A percentile compares a stretch with the other conserved stretches of the same genome.
These are phyloP conservation scores for Setophaga kirtlandii DNA, from an alignment of 2,113 vertebrate genomes.

Conservation along the genomic window DNA sequence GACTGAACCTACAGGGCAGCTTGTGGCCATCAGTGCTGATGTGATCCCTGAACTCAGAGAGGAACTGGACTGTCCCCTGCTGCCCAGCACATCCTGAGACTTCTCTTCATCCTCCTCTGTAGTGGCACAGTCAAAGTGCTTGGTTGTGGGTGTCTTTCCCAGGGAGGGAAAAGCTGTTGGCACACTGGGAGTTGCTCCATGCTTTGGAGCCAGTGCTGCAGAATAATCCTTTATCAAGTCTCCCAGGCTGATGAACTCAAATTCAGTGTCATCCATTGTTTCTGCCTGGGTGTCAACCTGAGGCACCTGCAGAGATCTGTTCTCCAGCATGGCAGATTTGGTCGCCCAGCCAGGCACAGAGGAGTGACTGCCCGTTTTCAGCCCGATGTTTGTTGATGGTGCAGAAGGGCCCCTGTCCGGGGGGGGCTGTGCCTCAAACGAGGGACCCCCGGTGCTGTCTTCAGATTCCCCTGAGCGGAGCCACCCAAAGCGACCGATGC, in stretches of 20 bases:
- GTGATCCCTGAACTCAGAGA: background rate
- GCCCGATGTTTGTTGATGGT: background rate
- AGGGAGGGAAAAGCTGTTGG: background rate
- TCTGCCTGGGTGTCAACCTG: constrained; percentile 52
- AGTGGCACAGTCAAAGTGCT: constrained; percentile 28
- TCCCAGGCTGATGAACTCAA: background rate
- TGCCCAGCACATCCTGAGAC: background rate
- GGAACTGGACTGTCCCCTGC: constrained; percentile 36
- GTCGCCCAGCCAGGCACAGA: background rate
- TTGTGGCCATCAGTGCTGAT: background rate
- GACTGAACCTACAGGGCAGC: constrained; percentile 33
- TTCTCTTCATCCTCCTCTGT: constrained; percentile 62
- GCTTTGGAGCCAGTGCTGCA: background rate
- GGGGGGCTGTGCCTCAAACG: accelerated
- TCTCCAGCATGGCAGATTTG: background rate
- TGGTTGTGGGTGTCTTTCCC: background rate
- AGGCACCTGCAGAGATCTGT: background rate
- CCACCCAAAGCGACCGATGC: accelerated
- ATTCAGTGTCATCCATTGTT: background rate
- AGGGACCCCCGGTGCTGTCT: background rate
- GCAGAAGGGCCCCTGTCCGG: accelerated
- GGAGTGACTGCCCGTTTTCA: accelerated
- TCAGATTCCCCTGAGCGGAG: background rate
- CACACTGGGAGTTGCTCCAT: background rate
- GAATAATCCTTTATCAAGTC: background rate